phyloP scores from a whole-genome alignment of 1,140 invertebrate genomes.

The Eufriesea mexicana region DNA sequence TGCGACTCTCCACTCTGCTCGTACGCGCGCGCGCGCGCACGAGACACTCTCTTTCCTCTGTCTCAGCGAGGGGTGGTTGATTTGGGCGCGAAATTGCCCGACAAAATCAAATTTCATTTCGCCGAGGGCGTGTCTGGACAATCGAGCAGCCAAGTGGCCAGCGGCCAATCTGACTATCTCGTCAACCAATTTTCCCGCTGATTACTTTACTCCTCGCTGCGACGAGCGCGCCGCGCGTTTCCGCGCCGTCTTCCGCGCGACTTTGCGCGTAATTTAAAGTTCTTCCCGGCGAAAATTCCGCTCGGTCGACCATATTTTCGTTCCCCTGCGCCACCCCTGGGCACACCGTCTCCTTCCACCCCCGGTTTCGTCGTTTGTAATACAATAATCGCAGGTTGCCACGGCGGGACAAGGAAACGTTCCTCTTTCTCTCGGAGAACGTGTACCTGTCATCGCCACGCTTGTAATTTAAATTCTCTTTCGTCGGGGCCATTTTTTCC shows the following conservation, averaged over 20 bases:
- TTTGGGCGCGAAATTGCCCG: constrained; percentile 81
- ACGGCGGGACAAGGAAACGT: background rate
- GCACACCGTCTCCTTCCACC: background rate
- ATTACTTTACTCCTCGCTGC: constrained; percentile 74
- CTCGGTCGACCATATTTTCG: background rate
- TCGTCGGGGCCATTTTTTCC: background rate
- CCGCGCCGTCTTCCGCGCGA: background rate
- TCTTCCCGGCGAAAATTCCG: constrained; percentile 20
- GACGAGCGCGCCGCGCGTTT: constrained; percentile 22
- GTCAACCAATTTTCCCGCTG: constrained; percentile 80
- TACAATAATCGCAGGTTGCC: constrained; percentile 41
- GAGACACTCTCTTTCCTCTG: constrained; percentile 24
- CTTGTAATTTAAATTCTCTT: constrained; percentile 47
- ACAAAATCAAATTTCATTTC: constrained; percentile 83
- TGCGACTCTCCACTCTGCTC: background rate
- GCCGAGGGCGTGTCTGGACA: constrained; percentile 82
- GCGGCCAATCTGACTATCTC: constrained; percentile 79
- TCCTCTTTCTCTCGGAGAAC: background rate
- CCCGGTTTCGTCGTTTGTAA: constrained; percentile 9
- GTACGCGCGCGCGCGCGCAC: constrained; percentile 1
- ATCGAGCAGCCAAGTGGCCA: constrained; percentile 80
- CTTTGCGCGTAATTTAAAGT: constrained; percentile 13
- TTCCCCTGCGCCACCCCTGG: background rate
- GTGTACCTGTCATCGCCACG: constrained; percentile 45
- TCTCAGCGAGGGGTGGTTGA: constrained; percentile 69